These are phyloP conservation scores for Bemisia tabaci DNA, from an alignment of 1,140 invertebrate species.

Conservation along the genomic window DNA sequence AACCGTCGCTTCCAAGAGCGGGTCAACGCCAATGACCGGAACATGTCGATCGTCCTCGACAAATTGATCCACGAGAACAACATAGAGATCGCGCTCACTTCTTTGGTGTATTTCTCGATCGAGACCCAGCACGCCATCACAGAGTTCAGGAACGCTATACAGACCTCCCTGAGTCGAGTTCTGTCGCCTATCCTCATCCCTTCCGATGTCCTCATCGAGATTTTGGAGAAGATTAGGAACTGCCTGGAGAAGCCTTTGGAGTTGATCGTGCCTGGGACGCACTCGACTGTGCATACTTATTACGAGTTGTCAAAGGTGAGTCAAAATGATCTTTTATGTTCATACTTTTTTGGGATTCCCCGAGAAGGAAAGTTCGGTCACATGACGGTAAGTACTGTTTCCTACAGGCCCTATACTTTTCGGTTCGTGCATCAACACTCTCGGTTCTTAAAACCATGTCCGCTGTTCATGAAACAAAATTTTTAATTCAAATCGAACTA, in stretches of 20 bases:
- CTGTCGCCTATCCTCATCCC: background rate
- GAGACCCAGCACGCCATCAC: background rate
- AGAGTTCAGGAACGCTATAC: background rate
- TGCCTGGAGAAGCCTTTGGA: background rate
- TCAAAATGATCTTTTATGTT: too few relatives aligned
- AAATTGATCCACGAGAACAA: background rate
- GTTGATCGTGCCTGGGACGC: background rate
- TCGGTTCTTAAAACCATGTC: too few relatives aligned
- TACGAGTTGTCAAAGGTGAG: too few relatives aligned
- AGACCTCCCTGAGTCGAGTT: background rate
- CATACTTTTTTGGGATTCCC: too few relatives aligned
- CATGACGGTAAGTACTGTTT: too few relatives aligned
- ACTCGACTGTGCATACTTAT: background rate
- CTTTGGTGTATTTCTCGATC: background rate
- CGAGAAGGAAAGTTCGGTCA: too few relatives aligned
- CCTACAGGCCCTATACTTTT: too few relatives aligned
- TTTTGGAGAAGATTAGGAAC: background rate
- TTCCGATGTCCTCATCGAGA: background rate
- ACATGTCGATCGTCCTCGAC: background rate
- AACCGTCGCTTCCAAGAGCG: background rate
- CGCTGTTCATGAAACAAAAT: too few relatives aligned
- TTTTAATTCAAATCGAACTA: too few relatives aligned
- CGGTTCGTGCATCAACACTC: too few relatives aligned
- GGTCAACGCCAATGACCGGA: background rate
- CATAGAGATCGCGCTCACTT: background rate